These are phyloP conservation scores for Aplocera efformata DNA, from an alignment of 2,888 invertebrate species.

Conservation along the genomic window DNA sequence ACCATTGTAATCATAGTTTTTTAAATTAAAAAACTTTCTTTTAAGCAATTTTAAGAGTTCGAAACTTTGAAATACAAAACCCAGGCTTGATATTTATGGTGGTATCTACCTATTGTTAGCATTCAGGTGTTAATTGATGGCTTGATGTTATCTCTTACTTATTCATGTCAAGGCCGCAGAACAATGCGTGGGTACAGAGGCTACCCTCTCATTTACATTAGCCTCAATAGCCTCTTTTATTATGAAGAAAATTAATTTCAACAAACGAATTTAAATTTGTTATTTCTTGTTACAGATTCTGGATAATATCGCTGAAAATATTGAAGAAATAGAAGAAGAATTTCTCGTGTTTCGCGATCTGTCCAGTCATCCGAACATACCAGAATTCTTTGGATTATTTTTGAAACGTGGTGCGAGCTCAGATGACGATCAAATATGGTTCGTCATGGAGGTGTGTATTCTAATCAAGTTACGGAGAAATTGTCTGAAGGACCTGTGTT, in stretches of 20 bases:
- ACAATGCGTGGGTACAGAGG: conserved; percentile 54
- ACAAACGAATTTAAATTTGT: too few relatives aligned
- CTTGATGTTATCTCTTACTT: conserved; percentile 61
- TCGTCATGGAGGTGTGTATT: conserved; percentile 87
- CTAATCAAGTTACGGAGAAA: too few relatives aligned
- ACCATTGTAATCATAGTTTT: too few relatives aligned
- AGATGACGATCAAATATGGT: conserved; percentile 90
- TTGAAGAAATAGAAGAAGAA: conserved; percentile 92
- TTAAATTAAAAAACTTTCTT: too few relatives aligned
- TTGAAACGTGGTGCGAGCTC: conserved; percentile 81
- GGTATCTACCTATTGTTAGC: conserved; percentile 63
- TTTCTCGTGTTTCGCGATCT: conserved; percentile 86
- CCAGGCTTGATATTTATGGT: conserved; percentile 42
- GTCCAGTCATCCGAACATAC: conserved; percentile 87
- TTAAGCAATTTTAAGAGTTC: background rate
- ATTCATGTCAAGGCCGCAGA: conserved; percentile 68
- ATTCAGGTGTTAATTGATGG: conserved; percentile 56
- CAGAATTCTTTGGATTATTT: conserved; percentile 87
- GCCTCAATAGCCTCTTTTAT: conserved; percentile 41
- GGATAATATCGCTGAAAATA: conserved; percentile 88
- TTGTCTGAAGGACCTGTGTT: conserved; percentile 11
- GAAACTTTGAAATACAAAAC: conserved; percentile 31
- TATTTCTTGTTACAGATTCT: conserved; percentile 83
- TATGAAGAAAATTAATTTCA: too few relatives aligned
- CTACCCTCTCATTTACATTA: conserved; percentile 41